Conservation (phyloP, 2,797 vertebrate species). For the Vespertilio murinus region DNA sequence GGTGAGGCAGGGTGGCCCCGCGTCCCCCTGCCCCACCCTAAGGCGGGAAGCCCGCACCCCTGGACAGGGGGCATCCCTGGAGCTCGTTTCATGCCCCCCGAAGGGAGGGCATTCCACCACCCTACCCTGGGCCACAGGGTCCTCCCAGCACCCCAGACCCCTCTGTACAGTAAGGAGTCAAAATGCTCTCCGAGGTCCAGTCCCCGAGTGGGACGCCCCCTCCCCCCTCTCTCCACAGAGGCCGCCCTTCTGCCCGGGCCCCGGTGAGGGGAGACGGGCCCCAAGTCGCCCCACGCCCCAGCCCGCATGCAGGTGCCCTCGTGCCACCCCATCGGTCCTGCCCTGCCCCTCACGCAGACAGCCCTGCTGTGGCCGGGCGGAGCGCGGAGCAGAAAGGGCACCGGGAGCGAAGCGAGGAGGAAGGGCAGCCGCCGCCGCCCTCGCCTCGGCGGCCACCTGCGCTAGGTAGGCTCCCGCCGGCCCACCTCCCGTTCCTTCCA, state of each 20-base stretch:
- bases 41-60: background rate
- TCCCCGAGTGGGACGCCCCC: background rate
- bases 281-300: slow-evolving; percentile 49
- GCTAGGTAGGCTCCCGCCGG: slow-evolving; percentile 75
- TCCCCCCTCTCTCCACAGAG: background rate
- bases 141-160: slow-evolving; percentile 19
- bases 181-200: slow-evolving; percentile 4
- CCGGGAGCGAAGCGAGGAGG: slow-evolving; percentile 44
- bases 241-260: background rate
- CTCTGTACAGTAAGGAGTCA: slow-evolving; percentile 60
- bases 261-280: background rate
- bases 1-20: background rate
- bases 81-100: background rate
- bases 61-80: background rate
- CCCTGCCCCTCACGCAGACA: slow-evolving; percentile 51
- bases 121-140: background rate
- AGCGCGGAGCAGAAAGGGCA: slow-evolving; percentile 68
- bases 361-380: slow-evolving; percentile 60
- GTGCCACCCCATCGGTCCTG: slow-evolving; percentile 55
- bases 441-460: slow-evolving; percentile 53
- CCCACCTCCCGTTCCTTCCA: slow-evolving; percentile 55
- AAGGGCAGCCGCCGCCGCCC: slow-evolving; percentile 26
- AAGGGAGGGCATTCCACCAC: slow-evolving; percentile 1
- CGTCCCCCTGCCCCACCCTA: background rate
- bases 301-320: slow-evolving; percentile 66